Evolutionary conservation across 2,113 vertebrate species (phyloP), one percentile per base, ranked within the genome.

Genomic region (Cavia aperea): DNA sequence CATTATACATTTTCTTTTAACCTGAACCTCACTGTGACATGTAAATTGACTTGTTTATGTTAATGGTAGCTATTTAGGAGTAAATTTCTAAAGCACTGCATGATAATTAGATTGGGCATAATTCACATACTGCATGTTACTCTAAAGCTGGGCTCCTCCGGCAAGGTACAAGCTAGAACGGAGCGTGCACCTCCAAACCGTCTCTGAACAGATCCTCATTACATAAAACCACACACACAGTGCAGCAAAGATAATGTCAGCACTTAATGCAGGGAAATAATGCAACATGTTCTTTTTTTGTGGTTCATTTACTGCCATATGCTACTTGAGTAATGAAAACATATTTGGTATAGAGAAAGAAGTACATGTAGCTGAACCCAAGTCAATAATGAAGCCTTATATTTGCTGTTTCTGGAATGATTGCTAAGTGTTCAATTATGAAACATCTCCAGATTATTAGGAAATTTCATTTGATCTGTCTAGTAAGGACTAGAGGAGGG

Each of bases 291-390:
- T 95, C 95, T 86, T 91, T 92, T 82, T 94, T 39, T 96, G 93
- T 95, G 96, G 95, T 95, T 97, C 96, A 97, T 97, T 96, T 97
- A 46, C 82, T 93, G 85, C 95, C 94, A 94, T 96, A 86, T 92
- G 95, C 68, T 94, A 91, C 92, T 96, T 96, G 96, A 96, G 96
- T 96, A 95, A 96, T 95, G 90, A 95, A 97, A 96, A 96, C 78
- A 96, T 96, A 88, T 95, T 97, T 96, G 96, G 58, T 96, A 54
- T 81, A 15, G 94, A 78, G 88, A 95, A 84, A 92, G 90, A 95
- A 88, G 49, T 95, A 88, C 92, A 94, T 96, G 82, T 81, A 65
- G 88, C 79, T 92, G 51, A 94, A 92, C 85, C 86, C 85, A 87
- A 94, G 93, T 91, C 90, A 97, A 95, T 96, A 97, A 96, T 90